A percentile compares a stretch with the other conserved stretches of the same genome.
These are phyloP conservation scores for Eupithecia tripunctaria DNA, from an alignment of 2,888 invertebrate genomes.

Conservation along the genomic window DNA sequence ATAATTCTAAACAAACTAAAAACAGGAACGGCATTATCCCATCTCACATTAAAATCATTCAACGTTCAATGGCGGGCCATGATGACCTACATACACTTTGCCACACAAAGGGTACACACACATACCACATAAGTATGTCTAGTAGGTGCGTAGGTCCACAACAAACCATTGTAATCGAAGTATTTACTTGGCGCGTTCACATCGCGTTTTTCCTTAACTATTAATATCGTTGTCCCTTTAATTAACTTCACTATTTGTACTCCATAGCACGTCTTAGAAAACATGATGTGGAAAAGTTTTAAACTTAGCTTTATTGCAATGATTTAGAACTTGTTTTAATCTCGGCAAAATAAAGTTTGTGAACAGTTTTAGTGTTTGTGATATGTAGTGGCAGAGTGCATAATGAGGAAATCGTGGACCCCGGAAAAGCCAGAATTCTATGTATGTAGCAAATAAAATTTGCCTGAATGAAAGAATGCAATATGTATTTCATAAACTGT, in stretches of 20 bases:
- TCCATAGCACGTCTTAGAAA: conserved; percentile 10
- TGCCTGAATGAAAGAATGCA: too few species aligned
- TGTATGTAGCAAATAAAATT: conserved; percentile 14
- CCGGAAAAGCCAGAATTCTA: conserved; percentile 15
- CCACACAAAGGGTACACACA: conserved; percentile 15
- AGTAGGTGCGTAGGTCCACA: not conserved
- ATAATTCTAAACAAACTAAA: not conserved
- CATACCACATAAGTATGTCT: not conserved
- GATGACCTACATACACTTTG: conserved; percentile 10
- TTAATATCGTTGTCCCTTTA: conserved; percentile 12
- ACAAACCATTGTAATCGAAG: conserved; percentile 27
- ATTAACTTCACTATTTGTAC: conserved; percentile 5
- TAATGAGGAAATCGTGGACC: conserved; percentile 32
- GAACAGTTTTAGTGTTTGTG: not conserved
- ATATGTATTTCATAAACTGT: too few species aligned
- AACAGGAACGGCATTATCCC: not conserved
- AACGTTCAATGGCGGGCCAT: not conserved
- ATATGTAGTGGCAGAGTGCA: not conserved
- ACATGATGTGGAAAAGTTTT: conserved; percentile 2
- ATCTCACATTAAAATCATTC: not conserved
- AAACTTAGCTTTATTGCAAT: not conserved
- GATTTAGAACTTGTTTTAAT: not conserved
- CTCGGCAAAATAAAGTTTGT: not conserved
- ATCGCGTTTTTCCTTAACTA: conserved; percentile 26
- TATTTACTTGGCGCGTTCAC: conserved; percentile 24